Base-by-base conservation (phyloP, 2,797 vertebrate species). In the Cyprinella venusta region DNA sequence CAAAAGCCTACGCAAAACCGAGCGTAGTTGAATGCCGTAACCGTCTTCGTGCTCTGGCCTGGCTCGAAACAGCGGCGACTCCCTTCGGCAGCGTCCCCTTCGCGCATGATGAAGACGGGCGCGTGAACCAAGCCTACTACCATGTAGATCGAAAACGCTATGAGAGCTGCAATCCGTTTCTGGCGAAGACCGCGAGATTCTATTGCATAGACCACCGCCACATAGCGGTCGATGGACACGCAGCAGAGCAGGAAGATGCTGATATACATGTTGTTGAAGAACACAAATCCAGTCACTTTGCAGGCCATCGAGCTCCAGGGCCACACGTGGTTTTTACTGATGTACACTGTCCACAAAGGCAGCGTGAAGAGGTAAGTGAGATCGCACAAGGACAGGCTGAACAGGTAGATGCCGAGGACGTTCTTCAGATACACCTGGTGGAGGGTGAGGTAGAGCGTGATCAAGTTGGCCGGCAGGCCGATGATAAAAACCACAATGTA, bases 261-360 rank as follows among this genome's bases (percentile, higher is more conserved):
- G 88, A 97, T 77, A 85, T 98, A 98, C 90, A 98, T 96, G 92
- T 97, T 98, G 92, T 92, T 98, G 93, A 97, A 98, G 85, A 98
- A 98, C 81, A 98, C 80, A 89, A 92, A 98, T 84, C 95, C 96
- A 0, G 93, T 96, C 13, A 93, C 2, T 80, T 54, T 91, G 88
- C 97, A 98, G 36, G 91, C 75, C 0, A 0, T 0, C 0, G 0
- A 16, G n/a, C 87, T 77, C 93, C 96, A 94, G 0, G 0, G 63
- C 97, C 97, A 98, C 0, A 0, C 0, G 83, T 96, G 97, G 0
- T 8, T 2, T 0, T 82, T 33, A 75, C 52, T 76, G 15, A 97
- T 89, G 0, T 98, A 98, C n/a, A 90, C 0, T 2, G 95, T 89
- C 97, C 97, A 98, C 54, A 95, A 74, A 0, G 97, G 97, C 87